phyloP scores from a whole-genome alignment of 2,113 vertebrate genomes.

The Gadus macrocephalus region DNA sequence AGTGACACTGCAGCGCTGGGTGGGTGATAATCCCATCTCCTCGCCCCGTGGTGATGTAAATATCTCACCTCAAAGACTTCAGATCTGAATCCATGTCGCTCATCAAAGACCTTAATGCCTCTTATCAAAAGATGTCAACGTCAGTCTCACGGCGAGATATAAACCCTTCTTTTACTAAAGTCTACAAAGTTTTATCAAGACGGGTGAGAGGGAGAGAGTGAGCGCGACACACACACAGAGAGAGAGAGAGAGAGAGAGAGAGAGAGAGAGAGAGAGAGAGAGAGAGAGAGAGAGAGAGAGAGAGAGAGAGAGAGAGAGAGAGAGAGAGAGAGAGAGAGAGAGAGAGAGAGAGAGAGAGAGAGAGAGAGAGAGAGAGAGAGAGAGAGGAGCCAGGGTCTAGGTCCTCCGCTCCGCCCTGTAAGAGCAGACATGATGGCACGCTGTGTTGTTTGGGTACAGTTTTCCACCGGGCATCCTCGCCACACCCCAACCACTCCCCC shows the following conservation, averaged over 20 bases:
- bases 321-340: slow-evolving; percentile 14
- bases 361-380: slow-evolving; percentile 14
- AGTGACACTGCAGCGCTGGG: slow-evolving; percentile 23
- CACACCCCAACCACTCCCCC: not conserved
- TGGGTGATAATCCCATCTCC: slow-evolving; percentile 35
- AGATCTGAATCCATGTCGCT: slow-evolving; percentile 28
- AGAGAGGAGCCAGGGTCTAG: too few relatives aligned
- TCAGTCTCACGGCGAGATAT: slow-evolving; percentile 40
- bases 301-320: not conserved
- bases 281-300: slow-evolving; percentile 20
- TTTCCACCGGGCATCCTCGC: slow-evolving; percentile 45
- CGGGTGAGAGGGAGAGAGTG: not conserved
- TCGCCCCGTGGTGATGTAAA: not conserved
- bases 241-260: slow-evolving; percentile 20
- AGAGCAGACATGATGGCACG: slow-evolving; percentile 58
- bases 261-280: slow-evolving; percentile 5
- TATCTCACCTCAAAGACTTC: slow-evolving; percentile 5
- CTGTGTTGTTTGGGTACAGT: slow-evolving; percentile 31
- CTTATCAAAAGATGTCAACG: slow-evolving; percentile 20
- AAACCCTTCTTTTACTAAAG: slow-evolving; percentile 57
- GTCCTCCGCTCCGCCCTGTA: slow-evolving; percentile 17
- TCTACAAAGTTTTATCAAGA: slow-evolving; percentile 46
- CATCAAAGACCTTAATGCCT: slow-evolving; percentile 3
- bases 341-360: not conserved
- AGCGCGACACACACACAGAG: slow-evolving; percentile 5